Percentiles rank a stretch among this genome's conserved stretches.
phyloP scores from a whole-genome alignment of 2,797 vertebrate genomes.

The Hipposideros larvatus region DNA sequence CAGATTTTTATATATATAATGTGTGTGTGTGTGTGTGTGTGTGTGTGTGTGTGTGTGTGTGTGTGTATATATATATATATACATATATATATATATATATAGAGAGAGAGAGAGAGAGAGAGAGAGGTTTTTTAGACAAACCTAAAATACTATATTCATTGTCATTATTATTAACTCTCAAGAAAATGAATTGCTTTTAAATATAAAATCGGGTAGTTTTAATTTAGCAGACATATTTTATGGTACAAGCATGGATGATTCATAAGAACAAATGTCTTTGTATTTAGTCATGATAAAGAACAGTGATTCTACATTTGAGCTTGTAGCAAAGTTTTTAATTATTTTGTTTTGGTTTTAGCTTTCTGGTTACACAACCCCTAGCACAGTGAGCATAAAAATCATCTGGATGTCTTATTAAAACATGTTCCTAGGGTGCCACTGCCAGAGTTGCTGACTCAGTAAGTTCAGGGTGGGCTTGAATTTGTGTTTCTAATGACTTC shows the following conservation, averaged over 20 bases:
- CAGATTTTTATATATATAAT: too few species aligned
- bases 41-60: too few species aligned
- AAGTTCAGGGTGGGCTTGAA: background rate
- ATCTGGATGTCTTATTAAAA: background rate
- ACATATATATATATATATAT: background rate
- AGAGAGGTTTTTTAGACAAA: background rate
- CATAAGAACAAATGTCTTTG: background rate
- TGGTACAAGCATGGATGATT: background rate
- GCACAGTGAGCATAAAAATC: background rate
- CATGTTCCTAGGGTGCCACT: rapidly evolving
- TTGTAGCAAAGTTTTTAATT: background rate
- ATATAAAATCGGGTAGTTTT: background rate
- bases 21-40: too few species aligned
- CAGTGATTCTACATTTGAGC: background rate
- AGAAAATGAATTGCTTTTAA: background rate
- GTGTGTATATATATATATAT: background rate
- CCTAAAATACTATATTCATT: background rate
- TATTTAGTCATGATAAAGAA: background rate
- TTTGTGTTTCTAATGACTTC: background rate
- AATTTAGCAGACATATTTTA: background rate
- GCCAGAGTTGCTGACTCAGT: background rate
- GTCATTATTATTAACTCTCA: background rate
- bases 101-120: too few species aligned
- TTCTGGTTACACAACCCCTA: background rate
- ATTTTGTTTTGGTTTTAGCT: background rate